Evolutionary conservation across 2,888 invertebrate species (phyloP), one percentile per base, ranked within the genome.

Genomic region (Yponomeuta sedellus): DNA sequence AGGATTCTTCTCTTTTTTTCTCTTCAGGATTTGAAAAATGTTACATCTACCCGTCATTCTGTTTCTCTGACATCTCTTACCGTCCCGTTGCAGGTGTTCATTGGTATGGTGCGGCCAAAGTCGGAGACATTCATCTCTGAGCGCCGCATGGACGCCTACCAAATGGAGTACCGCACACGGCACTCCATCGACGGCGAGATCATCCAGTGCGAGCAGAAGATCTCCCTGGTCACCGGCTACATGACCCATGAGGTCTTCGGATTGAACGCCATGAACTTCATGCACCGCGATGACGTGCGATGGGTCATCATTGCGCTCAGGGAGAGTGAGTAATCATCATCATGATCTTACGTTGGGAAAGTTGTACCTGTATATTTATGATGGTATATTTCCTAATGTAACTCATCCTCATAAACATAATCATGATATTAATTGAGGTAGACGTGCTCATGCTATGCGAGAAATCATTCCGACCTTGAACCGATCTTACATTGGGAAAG

Each of bases 131-230:
- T 89, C 71, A 73, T 80, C 67, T 78, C 93, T 8, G 88, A 90
- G 69, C 78, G 75, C 63, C 74, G 72, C 0, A 67, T 89, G 65
- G 87, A 88, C 66, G 71, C 78, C 1, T 83, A 77, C 73, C 93
- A 94, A 67, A 94, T 97, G 88, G 97, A 98, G 80, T 98, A 98
- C 82, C 94, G 96, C 67, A 97, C 97, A 0, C 92, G 97, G 66
- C 98, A 98, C 86, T 92, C 96, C 44, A 93, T 97, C 62, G 97
- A 97, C 81, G 97, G 97, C 0, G 93, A 95, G 69, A 97, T 98
- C 68, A 94, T 97, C 66, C 96, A 95, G 77, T 95, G 95, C 77
- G 98, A 98, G 80, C 97, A 97, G 75, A 93, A 97, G 74, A 97
- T 97, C 71, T 95, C 97, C 0, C 91, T 96, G 64, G 95, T 97